Percentiles rank a stretch among this genome's conserved stretches.
These are phyloP conservation scores for Loripinus fragilis DNA, from an alignment of 2,888 invertebrate species.

Conservation along the genomic window DNA sequence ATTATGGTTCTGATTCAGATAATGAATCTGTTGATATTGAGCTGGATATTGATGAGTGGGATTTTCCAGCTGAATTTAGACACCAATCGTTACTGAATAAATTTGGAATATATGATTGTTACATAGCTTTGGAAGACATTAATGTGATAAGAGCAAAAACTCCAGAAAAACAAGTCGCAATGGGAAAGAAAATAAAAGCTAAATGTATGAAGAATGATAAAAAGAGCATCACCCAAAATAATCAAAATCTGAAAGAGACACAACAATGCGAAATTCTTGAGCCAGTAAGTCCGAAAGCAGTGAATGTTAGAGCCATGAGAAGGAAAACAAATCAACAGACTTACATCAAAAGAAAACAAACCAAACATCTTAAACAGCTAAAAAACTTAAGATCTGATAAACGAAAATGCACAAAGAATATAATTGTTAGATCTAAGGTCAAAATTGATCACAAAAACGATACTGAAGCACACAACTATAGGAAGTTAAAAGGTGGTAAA, in stretches of 20 bases:
- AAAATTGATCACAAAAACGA: not conserved
- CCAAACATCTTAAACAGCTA: too few species aligned
- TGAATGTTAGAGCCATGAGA: too few species aligned
- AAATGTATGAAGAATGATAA: too few species aligned
- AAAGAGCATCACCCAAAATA: too few species aligned
- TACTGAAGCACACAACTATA: too few species aligned
- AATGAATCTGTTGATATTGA: not conserved
- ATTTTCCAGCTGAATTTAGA: not conserved
- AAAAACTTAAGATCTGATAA: too few species aligned
- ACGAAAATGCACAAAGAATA: not conserved
- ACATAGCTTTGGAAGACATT: not conserved
- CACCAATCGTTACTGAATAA: not conserved
- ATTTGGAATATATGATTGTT: not conserved
- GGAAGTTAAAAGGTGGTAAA: not conserved
- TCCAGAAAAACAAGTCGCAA: too few species aligned
- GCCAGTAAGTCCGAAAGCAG: not conserved
- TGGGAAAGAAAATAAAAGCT: too few species aligned
- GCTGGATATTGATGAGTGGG: not conserved
- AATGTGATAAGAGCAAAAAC: not conserved
- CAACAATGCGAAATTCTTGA: not conserved
- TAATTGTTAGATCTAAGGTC: not conserved
- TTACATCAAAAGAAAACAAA: too few species aligned
- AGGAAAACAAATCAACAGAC: not conserved
- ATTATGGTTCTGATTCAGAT: not conserved
- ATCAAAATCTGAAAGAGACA: not conserved